These are phyloP conservation scores for Druceiella hillmani DNA, from an alignment of 2,888 invertebrate species.

Conservation along the genomic window DNA sequence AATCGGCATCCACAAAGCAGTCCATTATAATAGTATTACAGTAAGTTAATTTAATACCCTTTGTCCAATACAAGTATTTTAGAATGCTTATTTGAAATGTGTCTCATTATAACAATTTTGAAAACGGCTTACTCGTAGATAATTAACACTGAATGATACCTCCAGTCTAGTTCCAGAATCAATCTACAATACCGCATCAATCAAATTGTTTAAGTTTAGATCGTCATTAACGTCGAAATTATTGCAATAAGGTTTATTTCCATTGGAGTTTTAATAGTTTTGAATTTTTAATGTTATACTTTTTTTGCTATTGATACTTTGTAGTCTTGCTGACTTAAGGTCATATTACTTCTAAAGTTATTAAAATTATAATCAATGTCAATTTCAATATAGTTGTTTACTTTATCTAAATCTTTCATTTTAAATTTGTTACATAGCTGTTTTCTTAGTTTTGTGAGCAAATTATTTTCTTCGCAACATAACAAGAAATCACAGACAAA, in stretches of 20 bases:
- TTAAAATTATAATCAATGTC: slow-evolving; percentile 6
- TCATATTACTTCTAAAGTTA: background rate
- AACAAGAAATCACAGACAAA: slow-evolving; percentile 4
- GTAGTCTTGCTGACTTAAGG: slow-evolving; percentile 3
- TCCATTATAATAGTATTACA: slow-evolving; percentile 14
- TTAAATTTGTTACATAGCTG: slow-evolving; percentile 3
- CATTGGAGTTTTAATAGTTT: slow-evolving; percentile 4
- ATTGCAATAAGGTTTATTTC: slow-evolving; percentile 1
- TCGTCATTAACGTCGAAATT: background rate
- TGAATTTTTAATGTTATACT: background rate
- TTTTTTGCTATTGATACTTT: slow-evolving; percentile 2
- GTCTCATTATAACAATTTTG: slow-evolving; percentile 25
- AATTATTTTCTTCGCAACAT: background rate
- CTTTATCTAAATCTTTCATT: slow-evolving; percentile 6
- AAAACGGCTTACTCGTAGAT: slow-evolving; percentile 26
- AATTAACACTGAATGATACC: slow-evolving; percentile 25
- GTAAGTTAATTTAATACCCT: slow-evolving; percentile 1
- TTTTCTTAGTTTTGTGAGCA: slow-evolving; percentile 1
- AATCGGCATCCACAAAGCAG: slow-evolving; percentile 27
- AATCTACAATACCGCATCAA: slow-evolving; percentile 20
- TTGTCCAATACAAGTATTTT: slow-evolving; percentile 27
- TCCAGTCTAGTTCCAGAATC: slow-evolving; percentile 25
- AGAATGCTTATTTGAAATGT: slow-evolving; percentile 22
- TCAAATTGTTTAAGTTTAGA: slow-evolving; percentile 12
- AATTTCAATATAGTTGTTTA: slow-evolving; percentile 4